These are phyloP conservation scores for Nomia melanderi DNA, from an alignment of 1,140 invertebrate genomes.

Conservation along the genomic window DNA sequence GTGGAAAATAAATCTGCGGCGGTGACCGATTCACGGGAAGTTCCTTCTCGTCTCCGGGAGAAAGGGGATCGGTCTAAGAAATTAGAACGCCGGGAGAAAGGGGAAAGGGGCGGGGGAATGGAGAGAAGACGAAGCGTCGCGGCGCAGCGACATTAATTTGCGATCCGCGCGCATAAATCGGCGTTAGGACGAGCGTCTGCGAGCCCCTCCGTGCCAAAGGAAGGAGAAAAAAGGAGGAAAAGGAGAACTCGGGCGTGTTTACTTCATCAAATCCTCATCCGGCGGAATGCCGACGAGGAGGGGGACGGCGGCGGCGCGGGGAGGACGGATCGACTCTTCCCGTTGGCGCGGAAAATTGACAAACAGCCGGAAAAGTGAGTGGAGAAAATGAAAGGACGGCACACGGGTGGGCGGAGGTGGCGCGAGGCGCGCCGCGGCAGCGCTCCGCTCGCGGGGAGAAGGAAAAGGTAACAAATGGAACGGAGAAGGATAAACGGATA, in stretches of 20 bases:
- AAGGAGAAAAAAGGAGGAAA: slow-evolving; percentile 5
- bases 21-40: not conserved
- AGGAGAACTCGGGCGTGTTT: slow-evolving; percentile 60
- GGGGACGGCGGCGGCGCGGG: not conserved
- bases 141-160: slow-evolving; percentile 64
- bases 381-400: slow-evolving; percentile 16
- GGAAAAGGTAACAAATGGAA: slow-evolving; percentile 22
- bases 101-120: not conserved
- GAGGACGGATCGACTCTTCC: slow-evolving; percentile 22
- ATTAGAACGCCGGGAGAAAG: slow-evolving; percentile 20
- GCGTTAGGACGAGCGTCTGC: slow-evolving; percentile 32
- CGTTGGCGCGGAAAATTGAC: slow-evolving; percentile 61
- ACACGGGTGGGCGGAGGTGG: not conserved
- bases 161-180: slow-evolving; percentile 66
- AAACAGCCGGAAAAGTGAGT: slow-evolving; percentile 45
- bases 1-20: not conserved
- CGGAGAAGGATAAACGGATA: slow-evolving; percentile 16
- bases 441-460: not conserved
- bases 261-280: slow-evolving; percentile 69
- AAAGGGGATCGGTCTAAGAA: not conserved
- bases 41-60: too few species aligned
- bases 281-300: slow-evolving; percentile 12
- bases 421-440: not conserved
- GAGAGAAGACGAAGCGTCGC: not conserved
- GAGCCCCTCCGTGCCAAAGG: slow-evolving; percentile 27